Evolutionary conservation across 2,888 invertebrate genomes (phyloP).

Genomic region (Epiblema foenella): DNA sequence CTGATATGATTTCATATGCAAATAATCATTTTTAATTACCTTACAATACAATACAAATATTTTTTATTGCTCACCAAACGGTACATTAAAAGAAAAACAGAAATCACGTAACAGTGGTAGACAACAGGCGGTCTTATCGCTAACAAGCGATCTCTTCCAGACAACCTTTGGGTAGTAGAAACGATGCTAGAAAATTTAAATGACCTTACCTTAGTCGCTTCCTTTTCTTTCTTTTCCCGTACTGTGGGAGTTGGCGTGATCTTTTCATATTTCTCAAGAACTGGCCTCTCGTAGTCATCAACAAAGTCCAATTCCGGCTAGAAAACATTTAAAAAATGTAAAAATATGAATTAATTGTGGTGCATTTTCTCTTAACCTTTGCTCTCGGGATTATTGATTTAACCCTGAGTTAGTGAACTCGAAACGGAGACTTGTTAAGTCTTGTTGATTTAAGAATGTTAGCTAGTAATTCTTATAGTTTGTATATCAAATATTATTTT

Average conservation of each 20-base stretch:
- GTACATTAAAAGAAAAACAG: too few species aligned
- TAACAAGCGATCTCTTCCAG: too few species aligned
- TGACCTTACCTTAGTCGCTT: slow-evolving; percentile 67
- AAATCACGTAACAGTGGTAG: too few species aligned
- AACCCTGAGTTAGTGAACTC: not conserved
- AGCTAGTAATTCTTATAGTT: not conserved
- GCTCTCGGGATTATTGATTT: not conserved
- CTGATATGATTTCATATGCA: not conserved
- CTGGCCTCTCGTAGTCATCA: slow-evolving; percentile 91
- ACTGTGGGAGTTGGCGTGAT: slow-evolving; percentile 77
- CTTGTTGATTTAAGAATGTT: not conserved
- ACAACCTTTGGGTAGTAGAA: too few species aligned
- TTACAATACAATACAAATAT: too few species aligned
- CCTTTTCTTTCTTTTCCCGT: slow-evolving; percentile 78
- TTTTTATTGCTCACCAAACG: too few species aligned
- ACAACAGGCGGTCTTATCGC: too few species aligned
- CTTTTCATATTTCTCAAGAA: slow-evolving; percentile 89
- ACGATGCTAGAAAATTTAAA: too few species aligned
- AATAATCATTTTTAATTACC: slow-evolving; percentile 51
- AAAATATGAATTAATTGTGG: slow-evolving; percentile 2
- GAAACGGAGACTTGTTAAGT: not conserved
- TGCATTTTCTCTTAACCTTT: not conserved
- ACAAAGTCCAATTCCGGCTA: slow-evolving; percentile 81
- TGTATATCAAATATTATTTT: not conserved
- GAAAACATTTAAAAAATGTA: slow-evolving; percentile 49